Conservation (phyloP, 2,888 invertebrate species). For the Caradrina kadenii region DNA sequence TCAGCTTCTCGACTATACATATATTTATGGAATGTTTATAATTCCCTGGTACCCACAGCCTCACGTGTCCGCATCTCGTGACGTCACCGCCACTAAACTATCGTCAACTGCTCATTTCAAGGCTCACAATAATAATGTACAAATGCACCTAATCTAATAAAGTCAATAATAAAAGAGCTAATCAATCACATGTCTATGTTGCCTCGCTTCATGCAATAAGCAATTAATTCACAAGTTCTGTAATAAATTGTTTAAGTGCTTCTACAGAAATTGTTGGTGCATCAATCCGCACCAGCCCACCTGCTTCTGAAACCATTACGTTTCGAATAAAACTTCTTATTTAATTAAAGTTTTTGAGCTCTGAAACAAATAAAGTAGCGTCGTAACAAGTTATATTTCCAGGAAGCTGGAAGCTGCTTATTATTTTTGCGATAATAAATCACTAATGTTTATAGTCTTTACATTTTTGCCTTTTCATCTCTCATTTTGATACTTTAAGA, state of each 20-base stretch:
- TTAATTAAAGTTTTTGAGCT: slow-evolving; percentile 72
- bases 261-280: slow-evolving; percentile 24
- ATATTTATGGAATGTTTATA: slow-evolving; percentile 43
- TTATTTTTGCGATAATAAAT: slow-evolving; percentile 54
- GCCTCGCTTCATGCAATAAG: slow-evolving; percentile 33
- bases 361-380: slow-evolving; percentile 65
- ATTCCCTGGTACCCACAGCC: slow-evolving; percentile 43
- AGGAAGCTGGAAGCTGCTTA: slow-evolving; percentile 47
- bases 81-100: slow-evolving; percentile 67
- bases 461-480: slow-evolving; percentile 39
- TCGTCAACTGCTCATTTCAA: slow-evolving; percentile 67
- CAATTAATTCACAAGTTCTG: slow-evolving; percentile 39
- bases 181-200: slow-evolving; percentile 63
- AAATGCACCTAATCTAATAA: slow-evolving; percentile 63
- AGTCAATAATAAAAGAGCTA: slow-evolving; percentile 63
- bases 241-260: slow-evolving; percentile 31
- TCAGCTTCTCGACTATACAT: slow-evolving; percentile 22
- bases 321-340: slow-evolving; percentile 55
- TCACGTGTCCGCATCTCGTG: slow-evolving; percentile 74
- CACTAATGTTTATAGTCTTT: slow-evolving; percentile 47
- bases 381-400: slow-evolving; percentile 67
- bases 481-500: slow-evolving; percentile 29
- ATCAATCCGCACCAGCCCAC: slow-evolving; percentile 34
- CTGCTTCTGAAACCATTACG: slow-evolving; percentile 39
- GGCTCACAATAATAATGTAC: slow-evolving; percentile 68